Evolutionary conservation across 2,888 invertebrate species (phyloP), one percentile per base, ranked within the genome.

Genomic region (Ornithoptera priamus): DNA sequence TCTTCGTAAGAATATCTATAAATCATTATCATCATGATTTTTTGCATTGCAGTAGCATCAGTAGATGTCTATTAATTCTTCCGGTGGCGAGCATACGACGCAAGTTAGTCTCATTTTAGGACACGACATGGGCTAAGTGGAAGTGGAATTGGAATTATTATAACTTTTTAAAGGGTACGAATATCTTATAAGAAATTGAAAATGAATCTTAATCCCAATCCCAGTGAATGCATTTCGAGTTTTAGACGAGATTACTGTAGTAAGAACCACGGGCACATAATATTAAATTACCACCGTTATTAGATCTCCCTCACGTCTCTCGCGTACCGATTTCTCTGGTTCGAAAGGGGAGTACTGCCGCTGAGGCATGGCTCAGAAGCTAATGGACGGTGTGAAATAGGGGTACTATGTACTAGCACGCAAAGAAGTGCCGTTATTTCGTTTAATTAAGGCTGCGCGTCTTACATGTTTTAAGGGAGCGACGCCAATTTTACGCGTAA

Each of bases 381-480:
- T 69, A 81, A 71, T 85, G 83, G 86, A 72, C 74, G 39, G 70
- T 72, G 73, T 80, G 73, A 75, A 77, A 78, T 65, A 56, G 60
- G 70, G 67, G 65, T 61, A 71, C 74, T 65, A 70, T 69, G 46
- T 66, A 66, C 59, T 64, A 67, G 60, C 65, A 67, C 62, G 76
- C 73, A 75, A 71, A 71, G 75, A 77, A 74, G 78, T 78, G 73
- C 85, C 82, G 84, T 85, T 85, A 81, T 79, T 78, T 80, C 78
- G 80, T 83, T 85, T 86, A 86, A 87, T 86, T 85, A 86, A 86
- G 80, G 77, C 80, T 82, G 83, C 86, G 85, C 83, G 85, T 86
- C 79, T 82, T 78, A 76, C 72, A 76, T 76, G 76, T 69, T 75
- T 70, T 69, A 63, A 78, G 75, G 67, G 67, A 67, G 67, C 67